Percentiles rank a stretch among this genome's conserved stretches.
Evolutionary conservation across 2,888 invertebrate species (phyloP).

Genomic region (Tryphoninae sp.): DNA sequence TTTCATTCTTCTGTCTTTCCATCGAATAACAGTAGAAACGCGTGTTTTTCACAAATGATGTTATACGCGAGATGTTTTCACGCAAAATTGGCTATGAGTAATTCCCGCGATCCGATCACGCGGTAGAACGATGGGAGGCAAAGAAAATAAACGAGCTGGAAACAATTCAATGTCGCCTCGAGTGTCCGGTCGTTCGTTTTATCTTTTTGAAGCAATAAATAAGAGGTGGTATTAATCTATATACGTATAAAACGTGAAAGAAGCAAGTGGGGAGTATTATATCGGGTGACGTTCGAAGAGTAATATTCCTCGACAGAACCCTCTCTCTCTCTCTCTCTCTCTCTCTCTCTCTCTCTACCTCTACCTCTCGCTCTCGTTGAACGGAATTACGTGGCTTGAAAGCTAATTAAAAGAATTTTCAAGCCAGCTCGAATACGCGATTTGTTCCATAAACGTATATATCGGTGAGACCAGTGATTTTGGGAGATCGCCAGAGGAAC

Average conservation of each 20-base stretch:
- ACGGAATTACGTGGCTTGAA: conserved; percentile 61
- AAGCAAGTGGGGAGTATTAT: not conserved
- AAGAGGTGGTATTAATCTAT: not conserved
- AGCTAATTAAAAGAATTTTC: conserved; percentile 65
- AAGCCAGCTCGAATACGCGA: conserved; percentile 48
- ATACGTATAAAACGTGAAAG: not conserved
- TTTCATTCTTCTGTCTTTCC: not conserved
- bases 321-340: conserved; percentile 5
- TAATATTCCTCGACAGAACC: conserved; percentile 30
- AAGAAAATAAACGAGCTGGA: conserved; percentile 32
- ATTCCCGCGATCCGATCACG: conserved; percentile 27
- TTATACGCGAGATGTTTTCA: conserved; percentile 9
- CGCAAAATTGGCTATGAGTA: conserved; percentile 28
- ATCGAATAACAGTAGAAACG: not conserved
- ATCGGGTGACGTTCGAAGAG: conserved; percentile 22
- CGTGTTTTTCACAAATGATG: conserved; percentile 2
- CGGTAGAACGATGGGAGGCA: not conserved
- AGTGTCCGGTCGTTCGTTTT: conserved; percentile 8
- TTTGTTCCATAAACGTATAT: conserved; percentile 17
- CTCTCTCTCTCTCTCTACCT: not conserved
- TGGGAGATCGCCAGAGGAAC: conserved; percentile 70
- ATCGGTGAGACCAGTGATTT: conserved; percentile 60
- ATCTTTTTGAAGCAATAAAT: conserved; percentile 18
- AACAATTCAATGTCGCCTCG: conserved; percentile 32
- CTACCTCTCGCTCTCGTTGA: conserved; percentile 39